phyloP scores from a whole-genome alignment of 2,113 vertebrate genomes.

The Pitta sordida region DNA sequence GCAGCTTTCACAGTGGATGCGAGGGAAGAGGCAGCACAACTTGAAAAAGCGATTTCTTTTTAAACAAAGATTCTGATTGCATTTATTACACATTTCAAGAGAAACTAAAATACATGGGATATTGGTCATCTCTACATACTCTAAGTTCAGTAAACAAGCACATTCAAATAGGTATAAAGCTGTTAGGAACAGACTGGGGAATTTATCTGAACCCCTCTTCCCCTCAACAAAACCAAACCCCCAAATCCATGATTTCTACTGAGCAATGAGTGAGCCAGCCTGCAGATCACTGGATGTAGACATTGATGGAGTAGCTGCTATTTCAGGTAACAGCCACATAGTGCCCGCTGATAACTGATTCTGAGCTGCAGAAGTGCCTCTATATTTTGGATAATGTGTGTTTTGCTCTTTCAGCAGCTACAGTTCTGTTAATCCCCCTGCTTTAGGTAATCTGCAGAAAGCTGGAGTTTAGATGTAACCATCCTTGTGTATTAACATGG shows the following conservation, averaged over 20 bases:
- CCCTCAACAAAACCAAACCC: background rate
- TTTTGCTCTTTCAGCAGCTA: background rate
- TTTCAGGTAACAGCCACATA: background rate
- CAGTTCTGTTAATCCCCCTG: too few relatives aligned
- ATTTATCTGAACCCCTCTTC: background rate
- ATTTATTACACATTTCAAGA: conserved; percentile 21
- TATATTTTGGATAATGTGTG: background rate
- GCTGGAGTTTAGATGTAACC: background rate
- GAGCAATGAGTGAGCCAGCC: background rate
- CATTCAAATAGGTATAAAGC: background rate
- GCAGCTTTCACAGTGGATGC: background rate
- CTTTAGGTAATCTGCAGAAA: background rate
- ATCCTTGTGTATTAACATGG: background rate
- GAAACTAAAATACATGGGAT: background rate
- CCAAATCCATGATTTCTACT: background rate
- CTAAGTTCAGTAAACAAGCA: background rate
- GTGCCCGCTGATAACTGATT: background rate
- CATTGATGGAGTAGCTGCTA: background rate
- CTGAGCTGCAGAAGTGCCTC: background rate
- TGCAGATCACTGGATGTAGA: background rate
- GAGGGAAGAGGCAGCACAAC: background rate
- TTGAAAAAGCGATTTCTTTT: background rate
- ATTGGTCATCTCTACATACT: background rate
- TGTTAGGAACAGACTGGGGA: background rate
- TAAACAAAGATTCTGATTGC: background rate